Percentiles rank a stretch among this genome's conserved stretches.
phyloP scores from a whole-genome alignment of 2,888 invertebrate genomes.

The Eucriotettix oculatus region DNA sequence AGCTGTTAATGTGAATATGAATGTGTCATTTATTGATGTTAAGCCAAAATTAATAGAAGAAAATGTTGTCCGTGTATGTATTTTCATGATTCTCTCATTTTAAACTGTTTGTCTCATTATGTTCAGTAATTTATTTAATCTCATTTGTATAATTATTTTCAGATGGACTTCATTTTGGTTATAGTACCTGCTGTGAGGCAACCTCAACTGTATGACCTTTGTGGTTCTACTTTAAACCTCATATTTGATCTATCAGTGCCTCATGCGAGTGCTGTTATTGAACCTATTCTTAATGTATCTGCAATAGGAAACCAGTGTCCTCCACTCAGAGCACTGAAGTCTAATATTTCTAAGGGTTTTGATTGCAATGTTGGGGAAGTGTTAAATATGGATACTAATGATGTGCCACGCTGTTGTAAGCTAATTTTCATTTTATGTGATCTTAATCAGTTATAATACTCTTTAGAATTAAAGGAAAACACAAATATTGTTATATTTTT shows the following conservation, averaged over 20 bases:
- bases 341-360: conserved; percentile 73
- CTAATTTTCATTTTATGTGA: conserved; percentile 16
- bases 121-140: neutral
- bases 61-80: conserved; percentile 53
- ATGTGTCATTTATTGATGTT: conserved; percentile 75
- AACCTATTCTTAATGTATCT: conserved; percentile 73
- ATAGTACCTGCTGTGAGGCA: conserved; percentile 78
- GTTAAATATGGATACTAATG: conserved; percentile 79
- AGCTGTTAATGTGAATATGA: conserved; percentile 86
- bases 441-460: neutral
- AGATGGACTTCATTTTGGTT: conserved; percentile 73
- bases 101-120: no score
- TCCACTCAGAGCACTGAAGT: conserved; percentile 69
- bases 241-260: conserved; percentile 91
- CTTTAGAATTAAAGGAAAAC: no score
- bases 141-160: conserved; percentile 9
- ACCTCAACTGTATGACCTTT: conserved; percentile 84
- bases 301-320: conserved; percentile 88
- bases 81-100: neutral
- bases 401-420: conserved; percentile 83
- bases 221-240: conserved; percentile 81
- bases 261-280: conserved; percentile 77
- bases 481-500: no score
- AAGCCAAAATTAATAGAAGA: conserved; percentile 66
- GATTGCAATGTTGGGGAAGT: conserved; percentile 89